Conservation (phyloP, 2,113 vertebrate genomes). For the Hippocampus comes region DNA sequence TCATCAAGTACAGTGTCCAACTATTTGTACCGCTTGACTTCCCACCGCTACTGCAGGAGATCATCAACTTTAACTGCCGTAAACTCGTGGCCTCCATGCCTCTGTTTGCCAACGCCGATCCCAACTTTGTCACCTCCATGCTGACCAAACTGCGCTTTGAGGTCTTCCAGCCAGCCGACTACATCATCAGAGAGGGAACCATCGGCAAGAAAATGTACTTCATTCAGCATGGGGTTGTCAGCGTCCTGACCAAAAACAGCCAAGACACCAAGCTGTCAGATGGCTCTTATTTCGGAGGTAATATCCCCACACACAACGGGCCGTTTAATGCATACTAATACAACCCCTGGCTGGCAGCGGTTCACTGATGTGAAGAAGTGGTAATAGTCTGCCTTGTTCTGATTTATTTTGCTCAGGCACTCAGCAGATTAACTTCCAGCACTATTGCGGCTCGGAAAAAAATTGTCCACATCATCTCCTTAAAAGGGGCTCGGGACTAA, state of each 20-base stretch:
- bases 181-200: slow-evolving; percentile 92
- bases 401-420: slow-evolving; percentile 58
- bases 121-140: slow-evolving; percentile 98
- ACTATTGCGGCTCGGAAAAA: slow-evolving; percentile 53
- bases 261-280: slow-evolving; percentile 95
- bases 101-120: slow-evolving; percentile 93
- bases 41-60: slow-evolving; percentile 78
- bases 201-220: slow-evolving; percentile 99
- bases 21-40: not conserved
- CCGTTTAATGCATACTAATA: slow-evolving; percentile 13
- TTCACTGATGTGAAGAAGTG: slow-evolving; percentile 34
- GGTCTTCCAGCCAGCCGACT: slow-evolving; percentile 93
- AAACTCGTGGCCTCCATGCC: slow-evolving; percentile 98
- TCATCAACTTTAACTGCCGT: slow-evolving; percentile 97
- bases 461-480: slow-evolving; percentile 62
- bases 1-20: not conserved
- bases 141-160: slow-evolving; percentile 93
- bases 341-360: slow-evolving; percentile 10
- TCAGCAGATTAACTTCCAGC: slow-evolving; percentile 69
- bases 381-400: slow-evolving; percentile 49
- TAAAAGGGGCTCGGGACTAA: slow-evolving; percentile 55
- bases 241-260: slow-evolving; percentile 91
- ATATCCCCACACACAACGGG: not conserved
- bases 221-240: slow-evolving; percentile 95
- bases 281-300: slow-evolving; percentile 97